These are phyloP conservation scores for Agrochola circellaris DNA, from an alignment of 2,888 invertebrate species.

Conservation along the genomic window DNA sequence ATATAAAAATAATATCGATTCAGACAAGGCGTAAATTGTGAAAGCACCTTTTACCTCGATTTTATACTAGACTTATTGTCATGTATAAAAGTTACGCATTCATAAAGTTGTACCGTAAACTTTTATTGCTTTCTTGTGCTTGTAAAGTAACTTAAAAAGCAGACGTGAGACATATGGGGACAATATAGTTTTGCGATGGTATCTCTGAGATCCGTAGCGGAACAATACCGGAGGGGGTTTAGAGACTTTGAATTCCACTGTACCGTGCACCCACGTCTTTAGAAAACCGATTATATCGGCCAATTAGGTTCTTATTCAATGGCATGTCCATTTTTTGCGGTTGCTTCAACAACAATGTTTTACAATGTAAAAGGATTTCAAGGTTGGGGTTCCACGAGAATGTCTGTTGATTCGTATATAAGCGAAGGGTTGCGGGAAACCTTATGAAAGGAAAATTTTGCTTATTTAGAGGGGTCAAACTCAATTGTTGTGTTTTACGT, in stretches of 20 bases:
- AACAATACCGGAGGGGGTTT: slow-evolving; percentile 30
- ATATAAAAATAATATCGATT: background rate
- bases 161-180: slow-evolving; percentile 16
- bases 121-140: slow-evolving; percentile 44
- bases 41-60: slow-evolving; percentile 20
- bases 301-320: slow-evolving; percentile 45
- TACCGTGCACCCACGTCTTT: slow-evolving; percentile 18
- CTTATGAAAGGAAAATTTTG: slow-evolving; percentile 41
- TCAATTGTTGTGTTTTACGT: slow-evolving; percentile 36
- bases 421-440: slow-evolving; percentile 32
- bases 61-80: slow-evolving; percentile 8
- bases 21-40: background rate
- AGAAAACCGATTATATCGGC: slow-evolving; percentile 32
- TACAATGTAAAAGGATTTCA: slow-evolving; percentile 33
- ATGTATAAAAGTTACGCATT: slow-evolving; percentile 38
- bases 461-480: slow-evolving; percentile 44
- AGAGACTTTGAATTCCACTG: slow-evolving; percentile 19
- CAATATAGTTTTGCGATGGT: slow-evolving; percentile 16
- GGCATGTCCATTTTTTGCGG: slow-evolving; percentile 31
- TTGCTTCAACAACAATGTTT: slow-evolving; percentile 31
- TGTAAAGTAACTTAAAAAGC: slow-evolving; percentile 39
- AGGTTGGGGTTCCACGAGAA: slow-evolving; percentile 18
- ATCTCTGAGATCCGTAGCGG: slow-evolving; percentile 27
- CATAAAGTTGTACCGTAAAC: slow-evolving; percentile 37
- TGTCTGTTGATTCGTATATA: slow-evolving; percentile 34